These are phyloP conservation scores for Sapayoa aenigma DNA, from an alignment of 2,113 vertebrate species.

Conservation along the genomic window DNA sequence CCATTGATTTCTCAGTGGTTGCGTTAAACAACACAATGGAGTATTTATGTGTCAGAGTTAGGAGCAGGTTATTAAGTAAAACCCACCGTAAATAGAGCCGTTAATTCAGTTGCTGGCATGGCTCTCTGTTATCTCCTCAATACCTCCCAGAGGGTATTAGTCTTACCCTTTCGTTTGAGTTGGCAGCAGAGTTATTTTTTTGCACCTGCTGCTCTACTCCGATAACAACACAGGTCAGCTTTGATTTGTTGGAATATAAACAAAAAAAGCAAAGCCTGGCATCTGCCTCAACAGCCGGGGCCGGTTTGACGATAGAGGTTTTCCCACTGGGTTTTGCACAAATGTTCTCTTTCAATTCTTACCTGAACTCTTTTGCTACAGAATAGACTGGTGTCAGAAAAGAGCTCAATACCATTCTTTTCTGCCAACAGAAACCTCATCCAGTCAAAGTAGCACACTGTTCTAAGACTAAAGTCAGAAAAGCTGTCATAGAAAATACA, in stretches of 20 bases:
- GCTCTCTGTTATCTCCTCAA: conserved; percentile 74
- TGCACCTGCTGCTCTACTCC: conserved; percentile 80
- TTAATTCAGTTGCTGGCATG: conserved; percentile 77
- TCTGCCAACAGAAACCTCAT: conserved; percentile 29
- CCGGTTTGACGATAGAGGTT: conserved; percentile 53
- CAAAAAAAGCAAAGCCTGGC: conserved; percentile 78
- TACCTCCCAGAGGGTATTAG: conserved; percentile 76
- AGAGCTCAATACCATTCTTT: conserved; percentile 32
- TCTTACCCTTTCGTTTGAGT: conserved; percentile 75
- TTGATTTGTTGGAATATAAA: conserved; percentile 82
- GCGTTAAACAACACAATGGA: conserved; percentile 72
- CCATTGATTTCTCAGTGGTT: conserved; percentile 39
- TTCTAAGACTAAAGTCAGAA: neutral
- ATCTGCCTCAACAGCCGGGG: conserved; percentile 75
- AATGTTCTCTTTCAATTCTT: conserved; percentile 55
- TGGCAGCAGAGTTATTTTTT: conserved; percentile 77
- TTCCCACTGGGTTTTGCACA: conserved; percentile 64
- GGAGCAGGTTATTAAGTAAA: conserved; percentile 72
- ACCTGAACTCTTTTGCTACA: neutral
- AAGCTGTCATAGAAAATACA: neutral
- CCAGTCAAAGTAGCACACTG: neutral
- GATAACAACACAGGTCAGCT: conserved; percentile 76
- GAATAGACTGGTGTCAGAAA: neutral
- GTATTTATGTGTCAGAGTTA: conserved; percentile 68
- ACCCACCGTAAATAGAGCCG: conserved; percentile 75